Conservation (phyloP, 2,888 invertebrate genomes). For the Pammene fasciana region DNA sequence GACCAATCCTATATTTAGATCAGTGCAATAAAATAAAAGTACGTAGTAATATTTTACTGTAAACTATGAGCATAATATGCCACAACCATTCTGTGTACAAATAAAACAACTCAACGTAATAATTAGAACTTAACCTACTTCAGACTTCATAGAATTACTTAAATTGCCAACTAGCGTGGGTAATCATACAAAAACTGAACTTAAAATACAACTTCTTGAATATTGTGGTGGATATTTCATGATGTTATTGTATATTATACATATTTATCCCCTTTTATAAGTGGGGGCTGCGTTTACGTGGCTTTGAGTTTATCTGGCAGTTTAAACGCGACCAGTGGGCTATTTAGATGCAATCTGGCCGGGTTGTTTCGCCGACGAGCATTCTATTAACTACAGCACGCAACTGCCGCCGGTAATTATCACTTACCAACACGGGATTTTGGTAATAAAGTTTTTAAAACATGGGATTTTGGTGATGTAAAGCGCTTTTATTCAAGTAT, state of each 20-base stretch:
- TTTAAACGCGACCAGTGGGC: conserved; percentile 55
- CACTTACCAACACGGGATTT: conserved; percentile 44
- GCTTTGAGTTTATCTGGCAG: conserved; percentile 53
- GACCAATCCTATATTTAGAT: background rate
- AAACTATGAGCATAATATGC: background rate
- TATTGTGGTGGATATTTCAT: conserved; percentile 33
- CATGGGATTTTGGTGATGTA: conserved; percentile 2
- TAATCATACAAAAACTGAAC: conserved; percentile 24
- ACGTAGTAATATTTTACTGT: background rate
- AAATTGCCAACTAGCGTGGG: conserved; percentile 3
- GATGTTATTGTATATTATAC: too few relatives aligned
- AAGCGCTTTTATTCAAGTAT: too few relatives aligned
- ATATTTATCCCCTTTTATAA: too few relatives aligned
- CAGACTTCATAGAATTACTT: conserved; percentile 21
- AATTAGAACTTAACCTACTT: conserved; percentile 19
- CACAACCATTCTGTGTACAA: background rate
- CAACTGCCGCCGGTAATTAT: conserved; percentile 50
- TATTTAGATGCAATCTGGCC: conserved; percentile 68
- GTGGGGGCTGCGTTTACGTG: conserved; percentile 42
- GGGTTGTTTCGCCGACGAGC: conserved; percentile 47
- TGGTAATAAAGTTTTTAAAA: conserved; percentile 1
- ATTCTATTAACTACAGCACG: conserved; percentile 60
- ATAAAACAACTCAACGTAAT: conserved; percentile 12
- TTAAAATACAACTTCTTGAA: conserved; percentile 15
- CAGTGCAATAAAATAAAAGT: background rate